phyloP scores from a whole-genome alignment of 2,888 invertebrate genomes.

The Euplexia lucipara region DNA sequence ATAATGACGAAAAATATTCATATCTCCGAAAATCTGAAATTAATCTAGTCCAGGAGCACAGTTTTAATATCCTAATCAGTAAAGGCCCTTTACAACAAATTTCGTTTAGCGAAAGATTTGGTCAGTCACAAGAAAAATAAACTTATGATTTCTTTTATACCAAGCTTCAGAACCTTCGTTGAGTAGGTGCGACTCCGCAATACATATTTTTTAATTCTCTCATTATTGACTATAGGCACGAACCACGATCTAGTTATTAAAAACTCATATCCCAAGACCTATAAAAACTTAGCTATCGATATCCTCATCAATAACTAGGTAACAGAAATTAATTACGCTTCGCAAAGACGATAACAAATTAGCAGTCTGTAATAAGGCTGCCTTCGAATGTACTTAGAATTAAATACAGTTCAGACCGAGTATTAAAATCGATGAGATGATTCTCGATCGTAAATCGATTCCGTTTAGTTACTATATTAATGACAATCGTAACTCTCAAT shows the following conservation, averaged over 20 bases:
- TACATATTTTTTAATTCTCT: conserved; percentile 18
- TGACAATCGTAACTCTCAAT: conserved; percentile 87
- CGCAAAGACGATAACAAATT: conserved; percentile 76
- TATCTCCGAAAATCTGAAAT: no score
- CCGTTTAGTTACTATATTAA: conserved; percentile 86
- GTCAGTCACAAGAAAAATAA: no score
- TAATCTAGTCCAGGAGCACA: no score
- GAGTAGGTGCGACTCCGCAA: no score
- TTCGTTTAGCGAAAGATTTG: no score
- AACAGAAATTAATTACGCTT: conserved; percentile 60
- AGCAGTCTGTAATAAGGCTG: conserved; percentile 71
- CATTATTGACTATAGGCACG: conserved; percentile 11
- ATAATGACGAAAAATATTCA: no score
- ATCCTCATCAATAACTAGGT: conserved; percentile 6
- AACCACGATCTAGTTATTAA: conserved; percentile 46
- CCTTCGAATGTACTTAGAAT: conserved; percentile 74
- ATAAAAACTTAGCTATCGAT: conserved; percentile 11
- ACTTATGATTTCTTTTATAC: no score
- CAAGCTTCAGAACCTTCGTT: no score
- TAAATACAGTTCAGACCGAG: conserved; percentile 73
- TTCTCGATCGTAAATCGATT: conserved; percentile 83
- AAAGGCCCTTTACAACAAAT: no score
- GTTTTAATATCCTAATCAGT: no score
- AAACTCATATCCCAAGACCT: conserved; percentile 9
- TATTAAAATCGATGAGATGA: conserved; percentile 81